Evolutionary conservation across 2,888 invertebrate genomes (phyloP).

Genomic region (Hedya salicella): DNA sequence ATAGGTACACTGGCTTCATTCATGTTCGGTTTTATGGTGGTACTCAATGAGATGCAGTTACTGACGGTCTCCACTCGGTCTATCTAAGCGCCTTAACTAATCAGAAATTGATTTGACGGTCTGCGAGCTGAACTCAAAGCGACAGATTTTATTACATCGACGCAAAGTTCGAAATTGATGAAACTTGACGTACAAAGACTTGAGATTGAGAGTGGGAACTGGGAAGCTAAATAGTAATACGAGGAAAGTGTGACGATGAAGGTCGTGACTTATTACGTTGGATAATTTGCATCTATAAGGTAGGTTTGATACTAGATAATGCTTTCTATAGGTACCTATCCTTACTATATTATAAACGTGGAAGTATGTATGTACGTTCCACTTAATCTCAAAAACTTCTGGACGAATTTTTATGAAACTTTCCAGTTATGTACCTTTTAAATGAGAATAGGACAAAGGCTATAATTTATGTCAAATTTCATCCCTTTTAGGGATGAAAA

Average conservation of each 20-base stretch:
- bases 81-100: conserved; percentile 13
- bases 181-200: conserved; percentile 17
- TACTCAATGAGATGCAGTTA: too few relatives aligned
- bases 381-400: too few relatives aligned
- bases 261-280: conserved; percentile 27
- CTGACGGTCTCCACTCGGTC: too few relatives aligned
- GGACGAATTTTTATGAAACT: too few relatives aligned
- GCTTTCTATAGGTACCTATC: background rate
- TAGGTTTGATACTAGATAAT: conserved; percentile 5
- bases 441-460: too few relatives aligned
- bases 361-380: too few relatives aligned
- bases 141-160: conserved; percentile 13
- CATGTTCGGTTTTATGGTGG: too few relatives aligned
- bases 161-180: conserved; percentile 3
- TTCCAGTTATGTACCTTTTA: too few relatives aligned
- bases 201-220: conserved; percentile 13
- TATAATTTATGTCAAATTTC: too few relatives aligned
- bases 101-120: conserved; percentile 39
- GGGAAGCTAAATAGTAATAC: conserved; percentile 9
- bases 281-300: conserved; percentile 14
- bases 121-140: background rate
- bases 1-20: too few relatives aligned
- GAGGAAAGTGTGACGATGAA: conserved; percentile 36
- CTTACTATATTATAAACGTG: background rate
- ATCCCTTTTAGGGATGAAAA: too few relatives aligned